Evolutionary conservation across 2,888 invertebrate genomes (phyloP), one percentile per base, ranked within the genome.

Genomic region (Caenorhabditis becei): DNA sequence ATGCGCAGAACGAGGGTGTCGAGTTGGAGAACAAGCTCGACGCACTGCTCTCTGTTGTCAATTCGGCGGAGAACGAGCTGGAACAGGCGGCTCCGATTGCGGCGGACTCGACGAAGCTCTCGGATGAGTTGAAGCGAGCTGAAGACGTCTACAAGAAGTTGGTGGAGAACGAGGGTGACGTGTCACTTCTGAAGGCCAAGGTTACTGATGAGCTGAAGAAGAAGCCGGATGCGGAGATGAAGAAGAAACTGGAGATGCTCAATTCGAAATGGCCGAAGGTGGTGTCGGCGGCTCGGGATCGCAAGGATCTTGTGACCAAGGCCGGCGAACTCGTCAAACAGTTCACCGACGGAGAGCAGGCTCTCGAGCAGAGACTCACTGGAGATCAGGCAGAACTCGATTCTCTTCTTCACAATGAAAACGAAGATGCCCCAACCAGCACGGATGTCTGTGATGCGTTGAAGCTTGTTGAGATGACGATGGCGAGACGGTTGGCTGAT

Each of bases 201-300:
- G 94, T 85, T 93, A 93, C 83, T 0, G 86, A 86, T 14, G 80
- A 85, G 14, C 65, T 87, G 26, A 77, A 79, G 51, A 85, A 83
- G 61, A 82, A 78, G 85, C 93, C 94, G 77, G 93, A 94, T 35
- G 92, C 95, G 0, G 94, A 94, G 89, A 69, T 92, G 70, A 80
- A 87, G 65, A 93, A 94, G 61, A 96, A 96, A 89, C 92, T 97
- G 67, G 96, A 97, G 89, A 94, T 95, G 18, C 95, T 97, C 89
- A 95, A 96, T 91, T 94, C 95, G 32, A 95, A 95, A 85, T 97
- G 97, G 97, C 96, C 96, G 89, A 95, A 95, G 89, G 93, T 97
- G 67, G 94, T 96, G 87, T 94, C 96, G 82, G 95, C 96, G 91
- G 95, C 95, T 0, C 94, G 95, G 51, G 96, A 97, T 88, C 93